These are phyloP conservation scores for Hippocampus guttulatus DNA, from an alignment of 2,113 vertebrate genomes.

Conservation along the genomic window DNA sequence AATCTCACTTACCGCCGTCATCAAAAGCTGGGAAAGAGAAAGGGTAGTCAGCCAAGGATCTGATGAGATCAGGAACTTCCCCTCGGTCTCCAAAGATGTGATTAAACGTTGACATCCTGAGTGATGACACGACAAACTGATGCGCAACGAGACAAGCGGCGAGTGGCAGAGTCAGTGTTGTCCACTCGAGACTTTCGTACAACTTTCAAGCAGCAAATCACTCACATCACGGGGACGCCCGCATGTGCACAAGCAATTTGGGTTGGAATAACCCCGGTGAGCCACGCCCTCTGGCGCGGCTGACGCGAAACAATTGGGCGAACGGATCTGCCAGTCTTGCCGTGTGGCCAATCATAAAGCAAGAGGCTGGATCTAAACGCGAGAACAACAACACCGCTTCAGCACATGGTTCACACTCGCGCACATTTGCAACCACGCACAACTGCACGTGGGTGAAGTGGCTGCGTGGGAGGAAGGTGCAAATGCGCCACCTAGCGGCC, in stretches of 20 bases:
- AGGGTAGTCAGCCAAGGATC: conserved; percentile 80
- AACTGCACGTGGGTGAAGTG: conserved; percentile 41
- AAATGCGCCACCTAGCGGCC: conserved; percentile 21
- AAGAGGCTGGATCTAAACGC: conserved; percentile 7
- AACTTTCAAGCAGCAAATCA: conserved; percentile 34
- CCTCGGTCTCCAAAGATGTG: conserved; percentile 54
- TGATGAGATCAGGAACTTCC: conserved; percentile 85
- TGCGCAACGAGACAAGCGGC: background rate
- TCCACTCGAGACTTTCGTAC: conserved; percentile 20
- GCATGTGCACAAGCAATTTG: conserved; percentile 30
- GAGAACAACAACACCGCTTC: conserved; percentile 28
- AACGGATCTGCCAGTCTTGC: conserved; percentile 16
- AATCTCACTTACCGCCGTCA: conserved; percentile 60
- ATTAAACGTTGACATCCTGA: conserved; percentile 49
- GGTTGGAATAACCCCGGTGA: background rate
- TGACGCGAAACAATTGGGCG: accelerated
- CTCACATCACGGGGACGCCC: conserved; percentile 30
- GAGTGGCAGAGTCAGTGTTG: background rate
- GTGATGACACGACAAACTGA: background rate
- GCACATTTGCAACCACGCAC: conserved; percentile 36
- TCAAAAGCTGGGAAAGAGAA: conserved; percentile 72
- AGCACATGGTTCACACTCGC: background rate
- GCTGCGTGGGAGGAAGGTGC: background rate
- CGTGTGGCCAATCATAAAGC: conserved; percentile 8
- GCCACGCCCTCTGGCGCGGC: conserved; percentile 6